Evolutionary conservation across 2,888 invertebrate genomes (phyloP), one percentile per base, ranked within the genome.

Genomic region (Chaitophorus viminalis): DNA sequence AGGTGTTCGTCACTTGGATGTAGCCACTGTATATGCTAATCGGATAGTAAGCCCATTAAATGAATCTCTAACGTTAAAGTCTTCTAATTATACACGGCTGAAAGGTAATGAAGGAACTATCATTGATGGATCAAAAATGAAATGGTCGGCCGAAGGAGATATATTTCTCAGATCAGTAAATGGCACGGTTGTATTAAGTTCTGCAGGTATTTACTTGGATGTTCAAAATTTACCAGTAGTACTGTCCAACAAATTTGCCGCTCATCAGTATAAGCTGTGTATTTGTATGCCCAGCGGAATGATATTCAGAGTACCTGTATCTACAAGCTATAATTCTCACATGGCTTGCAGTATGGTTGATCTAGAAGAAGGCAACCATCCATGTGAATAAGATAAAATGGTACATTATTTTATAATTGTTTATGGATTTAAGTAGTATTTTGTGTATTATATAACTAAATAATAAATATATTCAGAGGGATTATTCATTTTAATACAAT

Each of bases 281-380:
- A 95, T 97, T 0, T 97, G 97, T 90, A 96, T 97, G 96, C 97
- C 97, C 0, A 94, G 95, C 89, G 97, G 97, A 0, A 95, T 95
- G 90, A 91, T 98, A 82, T 97, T 97, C 91, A 93, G 95, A 89
- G 94, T 97, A 8, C 95, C 95, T 0, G 94, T 96, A 0, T 94
- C 94, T 0, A 93, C 93, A 0, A 94, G 94, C 0, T 92, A 88
- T 29, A 90, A 89, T 75, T 90, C 90, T 21, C 89, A 90, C 60
- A 87, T 89, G 82, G 90, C 90, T 65, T 90, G 90, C 81, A 89
- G 89, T 84, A 89, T 90, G 81, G 89, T 90, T n/a, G 90, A 90
- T 82, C 31, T 89, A 52, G 89, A 89, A 39, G 76, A 81, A 14
- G 88, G 76, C 36, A 88, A 88, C 54, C 89, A 90, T 84, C 90